phyloP scores from a whole-genome alignment of 2,888 invertebrate species.

The Ochropleura plecta region DNA sequence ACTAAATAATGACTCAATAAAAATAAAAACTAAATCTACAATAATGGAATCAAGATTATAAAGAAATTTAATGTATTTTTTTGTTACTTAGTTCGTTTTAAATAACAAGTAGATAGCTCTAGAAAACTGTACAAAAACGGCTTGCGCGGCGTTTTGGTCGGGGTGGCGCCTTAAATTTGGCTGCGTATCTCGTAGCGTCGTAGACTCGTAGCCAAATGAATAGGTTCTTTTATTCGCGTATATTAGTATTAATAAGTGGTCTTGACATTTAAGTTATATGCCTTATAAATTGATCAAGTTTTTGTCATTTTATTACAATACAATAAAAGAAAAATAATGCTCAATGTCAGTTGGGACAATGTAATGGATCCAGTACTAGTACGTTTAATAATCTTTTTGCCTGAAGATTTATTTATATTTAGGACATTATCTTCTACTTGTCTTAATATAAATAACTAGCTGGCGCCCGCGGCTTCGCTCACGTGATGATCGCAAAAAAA shows the following conservation, averaged over 20 bases:
- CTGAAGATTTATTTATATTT: not conserved
- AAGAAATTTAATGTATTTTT: no score
- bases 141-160: no score
- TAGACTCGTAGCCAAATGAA: conserved; percentile 12
- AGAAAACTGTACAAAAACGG: no score
- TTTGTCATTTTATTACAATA: not conserved
- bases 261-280: not conserved
- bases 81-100: no score
- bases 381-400: not conserved
- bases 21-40: no score
- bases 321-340: not conserved
- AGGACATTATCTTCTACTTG: not conserved
- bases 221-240: not conserved
- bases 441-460: not conserved
- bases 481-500: no score
- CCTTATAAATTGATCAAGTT: not conserved
- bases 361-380: not conserved
- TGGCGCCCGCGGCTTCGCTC: no score
- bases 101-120: no score
- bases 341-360: not conserved
- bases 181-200: conserved; percentile 4
- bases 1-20: no score
- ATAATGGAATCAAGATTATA: no score
- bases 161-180: no score
- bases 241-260: not conserved